A percentile compares a stretch with the other conserved stretches of the same genome.
phyloP scores from a whole-genome alignment of 2,113 vertebrate genomes.

The Gallinago paraguaiae region DNA sequence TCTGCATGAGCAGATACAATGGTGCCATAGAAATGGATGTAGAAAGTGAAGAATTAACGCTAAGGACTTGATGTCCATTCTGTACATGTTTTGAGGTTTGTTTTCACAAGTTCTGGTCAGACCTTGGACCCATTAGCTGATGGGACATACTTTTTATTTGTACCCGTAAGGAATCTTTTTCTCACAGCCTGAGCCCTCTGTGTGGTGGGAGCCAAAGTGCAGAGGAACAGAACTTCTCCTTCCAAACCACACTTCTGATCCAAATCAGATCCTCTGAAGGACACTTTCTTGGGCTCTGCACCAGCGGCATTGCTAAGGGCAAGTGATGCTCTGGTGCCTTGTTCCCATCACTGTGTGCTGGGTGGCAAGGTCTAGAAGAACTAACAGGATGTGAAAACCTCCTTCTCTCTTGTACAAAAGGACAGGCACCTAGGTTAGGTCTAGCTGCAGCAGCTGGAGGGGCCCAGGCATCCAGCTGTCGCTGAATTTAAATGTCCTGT shows the following conservation, averaged over 20 bases:
- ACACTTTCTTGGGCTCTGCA: not conserved
- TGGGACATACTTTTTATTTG: not conserved
- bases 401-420: not conserved
- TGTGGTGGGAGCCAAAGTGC: not conserved
- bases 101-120: not conserved
- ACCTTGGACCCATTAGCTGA: accelerated
- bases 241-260: not conserved
- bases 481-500: accelerated
- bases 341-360: not conserved
- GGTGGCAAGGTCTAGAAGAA: not conserved
- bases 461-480: not conserved
- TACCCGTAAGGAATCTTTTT: not conserved
- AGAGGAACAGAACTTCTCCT: not conserved
- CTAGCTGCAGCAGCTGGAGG: not conserved
- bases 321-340: not conserved
- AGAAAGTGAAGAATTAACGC: not conserved
- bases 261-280: not conserved
- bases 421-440: not conserved
- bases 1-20: not conserved
- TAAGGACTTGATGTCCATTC: not conserved
- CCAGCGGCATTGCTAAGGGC: not conserved
- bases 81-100: not conserved
- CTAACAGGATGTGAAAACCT: not conserved
- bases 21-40: not conserved
- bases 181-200: not conserved